phyloP scores from a whole-genome alignment of 2,797 vertebrate genomes.

The Rachycentron canadum region DNA sequence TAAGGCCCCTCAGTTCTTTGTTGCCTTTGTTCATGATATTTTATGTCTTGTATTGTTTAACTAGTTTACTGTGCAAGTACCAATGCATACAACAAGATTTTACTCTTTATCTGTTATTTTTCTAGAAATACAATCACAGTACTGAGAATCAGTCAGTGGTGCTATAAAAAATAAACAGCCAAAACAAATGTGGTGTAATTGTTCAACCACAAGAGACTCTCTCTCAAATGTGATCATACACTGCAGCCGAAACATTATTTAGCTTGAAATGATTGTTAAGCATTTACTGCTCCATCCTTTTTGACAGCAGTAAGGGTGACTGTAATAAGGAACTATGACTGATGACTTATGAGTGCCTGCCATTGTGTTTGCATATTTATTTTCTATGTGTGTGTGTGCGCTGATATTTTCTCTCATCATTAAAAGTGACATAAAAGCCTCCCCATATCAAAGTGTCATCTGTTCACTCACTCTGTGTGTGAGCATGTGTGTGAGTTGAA shows the following conservation, averaged over 20 bases:
- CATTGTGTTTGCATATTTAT: slow-evolving; percentile 1
- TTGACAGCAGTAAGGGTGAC: slow-evolving; percentile 18
- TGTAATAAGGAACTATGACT: slow-evolving; percentile 24
- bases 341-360: slow-evolving; percentile 10
- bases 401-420: slow-evolving; percentile 66
- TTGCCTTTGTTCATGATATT: not conserved
- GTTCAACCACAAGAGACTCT: slow-evolving; percentile 36
- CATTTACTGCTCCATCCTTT: slow-evolving; percentile 23
- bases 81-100: not conserved
- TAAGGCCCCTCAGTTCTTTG: not conserved
- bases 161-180: slow-evolving; percentile 8
- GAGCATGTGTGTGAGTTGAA: slow-evolving; percentile 56
- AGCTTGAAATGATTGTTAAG: slow-evolving; percentile 9
- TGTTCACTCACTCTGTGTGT: slow-evolving; percentile 59
- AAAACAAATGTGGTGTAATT: slow-evolving; percentile 7
- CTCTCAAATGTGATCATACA: not conserved
- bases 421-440: slow-evolving; percentile 74
- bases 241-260: slow-evolving; percentile 16
- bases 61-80: not conserved
- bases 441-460: slow-evolving; percentile 74
- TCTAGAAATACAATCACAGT: not conserved
- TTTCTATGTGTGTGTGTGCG: slow-evolving; percentile 1
- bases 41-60: slow-evolving; percentile 8
- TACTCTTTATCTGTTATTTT: slow-evolving; percentile 16
- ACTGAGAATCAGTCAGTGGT: not conserved